phyloP scores from a whole-genome alignment of 2,113 vertebrate genomes.

The Axis porcinus region DNA sequence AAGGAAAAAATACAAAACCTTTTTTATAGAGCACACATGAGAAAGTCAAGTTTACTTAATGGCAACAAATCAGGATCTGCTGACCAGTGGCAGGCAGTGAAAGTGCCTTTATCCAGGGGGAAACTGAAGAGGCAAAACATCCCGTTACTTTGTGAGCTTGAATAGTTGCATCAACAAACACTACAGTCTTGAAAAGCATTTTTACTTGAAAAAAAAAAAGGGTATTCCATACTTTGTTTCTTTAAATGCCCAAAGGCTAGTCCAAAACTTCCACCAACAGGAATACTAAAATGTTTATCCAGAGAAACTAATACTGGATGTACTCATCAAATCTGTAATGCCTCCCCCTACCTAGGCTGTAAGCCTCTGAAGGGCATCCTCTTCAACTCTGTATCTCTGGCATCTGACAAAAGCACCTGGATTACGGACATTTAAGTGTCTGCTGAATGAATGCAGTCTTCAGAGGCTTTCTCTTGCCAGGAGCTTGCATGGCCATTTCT shows the following conservation, averaged over 20 bases:
- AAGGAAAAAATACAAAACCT: slow-evolving; percentile 49
- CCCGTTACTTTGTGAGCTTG: neutral
- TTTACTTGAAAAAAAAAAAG: neutral
- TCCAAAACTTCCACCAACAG: neutral
- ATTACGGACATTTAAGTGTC: neutral
- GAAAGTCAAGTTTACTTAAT: slow-evolving; percentile 49
- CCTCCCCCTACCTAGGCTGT: neutral
- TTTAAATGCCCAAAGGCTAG: slow-evolving; percentile 9
- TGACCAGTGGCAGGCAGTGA: slow-evolving; percentile 15
- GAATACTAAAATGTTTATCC: neutral
- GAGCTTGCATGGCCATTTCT: neutral
- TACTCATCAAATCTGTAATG: neutral
- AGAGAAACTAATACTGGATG: neutral
- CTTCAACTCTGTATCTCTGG: neutral
- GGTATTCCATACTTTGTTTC: neutral
- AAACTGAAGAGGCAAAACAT: neutral
- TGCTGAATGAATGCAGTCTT: neutral
- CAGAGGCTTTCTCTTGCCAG: neutral
- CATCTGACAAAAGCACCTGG: neutral
- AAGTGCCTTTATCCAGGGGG: neutral
- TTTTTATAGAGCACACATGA: slow-evolving; percentile 35
- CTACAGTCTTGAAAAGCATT: neutral
- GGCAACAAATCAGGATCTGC: slow-evolving; percentile 35
- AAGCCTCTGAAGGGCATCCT: neutral
- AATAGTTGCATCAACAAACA: neutral